A percentile compares a stretch with the other conserved stretches of the same genome.
phyloP scores from a whole-genome alignment of 2,888 invertebrate genomes.

The Sarcophaga rosellei region DNA sequence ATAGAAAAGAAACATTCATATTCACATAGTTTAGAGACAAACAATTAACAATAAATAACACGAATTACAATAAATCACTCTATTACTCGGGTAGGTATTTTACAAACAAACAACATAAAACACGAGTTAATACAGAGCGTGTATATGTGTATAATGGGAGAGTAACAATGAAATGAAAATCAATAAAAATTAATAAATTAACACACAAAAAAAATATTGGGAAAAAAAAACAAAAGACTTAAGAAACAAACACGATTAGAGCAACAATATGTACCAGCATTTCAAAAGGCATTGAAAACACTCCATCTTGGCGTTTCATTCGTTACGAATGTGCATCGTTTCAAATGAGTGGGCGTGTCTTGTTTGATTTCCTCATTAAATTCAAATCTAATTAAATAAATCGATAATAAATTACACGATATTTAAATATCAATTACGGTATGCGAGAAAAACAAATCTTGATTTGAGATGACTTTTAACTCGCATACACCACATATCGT shows the following conservation, averaged over 20 bases:
- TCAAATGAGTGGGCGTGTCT: conserved; percentile 58
- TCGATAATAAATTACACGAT: conserved; percentile 70
- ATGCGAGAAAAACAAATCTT: conserved; percentile 55
- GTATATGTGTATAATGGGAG: background rate
- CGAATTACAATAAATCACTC: conserved; percentile 56
- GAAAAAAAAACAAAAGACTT: conserved; percentile 56
- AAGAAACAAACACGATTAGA: conserved; percentile 44
- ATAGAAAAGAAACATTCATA: conserved; percentile 31
- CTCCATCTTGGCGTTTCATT: conserved; percentile 38
- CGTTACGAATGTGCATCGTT: conserved; percentile 3
- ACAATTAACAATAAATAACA: conserved; percentile 56
- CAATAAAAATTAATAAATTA: background rate
- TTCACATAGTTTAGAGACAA: conserved; percentile 27
- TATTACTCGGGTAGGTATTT: conserved; percentile 48
- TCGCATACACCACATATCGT: background rate
- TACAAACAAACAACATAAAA: background rate
- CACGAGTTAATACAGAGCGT: conserved; percentile 1
- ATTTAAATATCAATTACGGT: conserved; percentile 64
- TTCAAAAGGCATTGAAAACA: conserved; percentile 53
- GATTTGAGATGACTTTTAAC: conserved; percentile 35
- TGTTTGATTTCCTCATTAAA: conserved; percentile 63
- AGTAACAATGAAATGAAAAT: conserved; percentile 3
- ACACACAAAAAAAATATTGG: too few relatives aligned
- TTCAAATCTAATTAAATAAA: conserved; percentile 72
- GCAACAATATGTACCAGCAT: conserved; percentile 5